phyloP scores from a whole-genome alignment of 1,140 invertebrate genomes.

The Anoplophora glabripennis region DNA sequence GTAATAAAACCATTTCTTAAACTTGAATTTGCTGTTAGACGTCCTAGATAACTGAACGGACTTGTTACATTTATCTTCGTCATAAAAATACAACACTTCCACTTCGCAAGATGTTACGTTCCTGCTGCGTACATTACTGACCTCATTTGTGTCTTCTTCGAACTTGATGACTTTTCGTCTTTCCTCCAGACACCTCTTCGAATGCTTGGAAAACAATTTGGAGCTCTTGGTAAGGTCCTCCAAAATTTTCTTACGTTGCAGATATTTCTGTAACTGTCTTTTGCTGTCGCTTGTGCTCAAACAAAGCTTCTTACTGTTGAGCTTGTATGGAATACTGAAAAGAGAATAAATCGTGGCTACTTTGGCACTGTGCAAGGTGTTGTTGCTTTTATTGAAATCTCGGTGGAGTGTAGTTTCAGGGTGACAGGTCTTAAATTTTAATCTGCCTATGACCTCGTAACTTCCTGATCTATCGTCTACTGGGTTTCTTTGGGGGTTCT shows the following conservation, averaged over 20 bases:
- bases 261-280: not conserved
- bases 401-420: not conserved
- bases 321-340: not conserved
- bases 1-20: constrained; percentile 3
- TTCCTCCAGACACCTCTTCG: not conserved
- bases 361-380: no score
- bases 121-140: not conserved
- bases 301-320: not conserved
- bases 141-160: not conserved
- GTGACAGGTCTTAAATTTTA: constrained; percentile 20
- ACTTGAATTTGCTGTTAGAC: not conserved
- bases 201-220: not conserved
- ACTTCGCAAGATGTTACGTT: not conserved
- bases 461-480: constrained; percentile 19
- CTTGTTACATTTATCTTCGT: not conserved
- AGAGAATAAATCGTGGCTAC: not conserved
- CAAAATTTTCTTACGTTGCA: no score
- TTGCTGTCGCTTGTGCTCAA: not conserved
- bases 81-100: not conserved
- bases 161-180: not conserved
- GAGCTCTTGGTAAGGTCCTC: not conserved
- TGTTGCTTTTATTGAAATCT: not conserved
- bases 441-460: constrained; percentile 23
- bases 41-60: not conserved
- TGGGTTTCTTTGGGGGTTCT: constrained; percentile 2